A percentile compares a stretch with the other conserved stretches of the same genome.
Evolutionary conservation across 2,113 vertebrate species (phyloP).

Genomic region (Semnornis frantzii): DNA sequence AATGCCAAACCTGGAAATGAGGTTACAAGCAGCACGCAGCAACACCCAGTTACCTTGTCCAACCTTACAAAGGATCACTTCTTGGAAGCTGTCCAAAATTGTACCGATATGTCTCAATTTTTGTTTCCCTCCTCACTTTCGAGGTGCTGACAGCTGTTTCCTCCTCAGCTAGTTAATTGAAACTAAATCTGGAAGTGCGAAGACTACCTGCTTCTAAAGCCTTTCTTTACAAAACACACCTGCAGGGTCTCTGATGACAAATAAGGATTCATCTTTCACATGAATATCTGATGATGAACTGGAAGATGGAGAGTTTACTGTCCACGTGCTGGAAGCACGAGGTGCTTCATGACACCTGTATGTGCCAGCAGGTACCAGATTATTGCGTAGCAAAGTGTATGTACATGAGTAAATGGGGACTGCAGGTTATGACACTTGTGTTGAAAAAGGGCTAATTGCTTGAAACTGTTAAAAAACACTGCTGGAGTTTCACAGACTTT

Average conservation of each 20-base stretch:
- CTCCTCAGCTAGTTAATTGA: not conserved
- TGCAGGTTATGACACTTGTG: not conserved
- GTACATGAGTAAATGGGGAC: not conserved
- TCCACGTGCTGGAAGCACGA: not conserved
- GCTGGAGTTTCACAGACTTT: not conserved
- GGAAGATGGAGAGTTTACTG: not conserved
- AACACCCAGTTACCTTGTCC: not conserved
- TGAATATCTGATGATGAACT: not conserved
- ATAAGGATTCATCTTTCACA: not conserved
- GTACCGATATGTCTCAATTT: not conserved
- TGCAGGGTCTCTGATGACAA: not conserved
- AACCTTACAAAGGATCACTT: not conserved
- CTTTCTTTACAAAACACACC: not conserved
- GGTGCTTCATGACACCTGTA: not conserved
- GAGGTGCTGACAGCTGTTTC: constrained; percentile 2
- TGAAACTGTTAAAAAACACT: not conserved
- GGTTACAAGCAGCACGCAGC: not conserved
- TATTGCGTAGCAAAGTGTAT: accelerated
- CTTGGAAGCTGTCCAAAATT: not conserved
- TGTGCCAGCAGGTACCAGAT: not conserved
- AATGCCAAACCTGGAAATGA: not conserved
- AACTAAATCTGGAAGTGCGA: not conserved
- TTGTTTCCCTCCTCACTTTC: not conserved
- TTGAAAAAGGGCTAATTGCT: not conserved
- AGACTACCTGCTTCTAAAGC: not conserved